Conservation (phyloP, 2,113 vertebrate genomes). For the Galeopterus variegatus region DNA sequence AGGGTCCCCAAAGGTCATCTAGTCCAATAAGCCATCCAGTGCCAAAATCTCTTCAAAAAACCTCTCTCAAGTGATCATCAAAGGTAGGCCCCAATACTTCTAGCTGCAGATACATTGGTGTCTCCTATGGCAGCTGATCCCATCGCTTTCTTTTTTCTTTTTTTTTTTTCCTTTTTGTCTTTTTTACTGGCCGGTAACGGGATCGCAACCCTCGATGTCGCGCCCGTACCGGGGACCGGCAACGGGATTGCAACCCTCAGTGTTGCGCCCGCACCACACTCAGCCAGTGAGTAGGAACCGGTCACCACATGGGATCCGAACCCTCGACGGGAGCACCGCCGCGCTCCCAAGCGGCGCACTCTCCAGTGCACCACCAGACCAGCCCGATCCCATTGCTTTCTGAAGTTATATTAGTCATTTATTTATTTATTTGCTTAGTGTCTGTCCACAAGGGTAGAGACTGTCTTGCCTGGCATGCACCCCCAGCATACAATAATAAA, state of each 20-base stretch:
- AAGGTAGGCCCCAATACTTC: not conserved
- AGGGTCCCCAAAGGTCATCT: not conserved
- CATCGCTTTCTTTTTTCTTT: no score
- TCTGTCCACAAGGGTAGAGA: not conserved
- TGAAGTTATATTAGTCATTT: conserved; percentile 21
- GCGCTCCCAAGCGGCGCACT: no score
- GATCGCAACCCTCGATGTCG: no score
- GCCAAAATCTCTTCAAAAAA: conserved; percentile 49
- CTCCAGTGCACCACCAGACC: no score
- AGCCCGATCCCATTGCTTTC: conserved; percentile 3
- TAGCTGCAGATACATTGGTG: not conserved
- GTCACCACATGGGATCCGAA: no score
- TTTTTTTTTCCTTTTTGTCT: no score
- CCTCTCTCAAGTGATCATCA: not conserved
- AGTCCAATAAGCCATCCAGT: not conserved
- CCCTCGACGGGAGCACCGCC: no score
- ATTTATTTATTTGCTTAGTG: conserved; percentile 39
- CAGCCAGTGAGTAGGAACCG: no score
- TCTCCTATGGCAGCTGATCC: not conserved
- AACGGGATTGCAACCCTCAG: no score
- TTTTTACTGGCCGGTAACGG: no score
- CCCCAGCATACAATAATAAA: not conserved
- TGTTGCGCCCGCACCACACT: no score
- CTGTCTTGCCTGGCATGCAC: not conserved
- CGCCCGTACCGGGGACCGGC: no score